Conservation (phyloP, 2,888 invertebrate species). For the Panzeria rudis region DNA sequence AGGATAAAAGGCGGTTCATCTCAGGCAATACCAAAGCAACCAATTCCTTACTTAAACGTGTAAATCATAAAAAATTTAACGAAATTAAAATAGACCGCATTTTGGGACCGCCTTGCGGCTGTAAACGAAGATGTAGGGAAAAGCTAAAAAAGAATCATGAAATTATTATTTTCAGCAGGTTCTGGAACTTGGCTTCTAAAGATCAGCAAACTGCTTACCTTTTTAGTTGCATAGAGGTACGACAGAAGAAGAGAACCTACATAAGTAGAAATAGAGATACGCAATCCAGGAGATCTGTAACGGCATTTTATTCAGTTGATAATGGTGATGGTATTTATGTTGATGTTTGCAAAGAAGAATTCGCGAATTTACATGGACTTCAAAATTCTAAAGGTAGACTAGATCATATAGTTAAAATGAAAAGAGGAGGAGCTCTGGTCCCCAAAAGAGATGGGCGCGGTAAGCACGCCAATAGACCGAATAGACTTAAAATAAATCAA, state of each 20-base stretch:
- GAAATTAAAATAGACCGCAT: neutral
- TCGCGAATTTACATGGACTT: neutral
- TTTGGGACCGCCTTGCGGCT: slow-evolving; percentile 1
- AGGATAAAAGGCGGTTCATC: too few relatives aligned
- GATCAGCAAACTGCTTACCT: neutral
- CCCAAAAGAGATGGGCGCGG: neutral
- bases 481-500: too few relatives aligned
- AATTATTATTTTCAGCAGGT: neutral
- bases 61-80: too few relatives aligned
- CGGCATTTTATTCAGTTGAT: slow-evolving; percentile 17
- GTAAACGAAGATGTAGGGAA: slow-evolving; percentile 1
- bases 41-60: too few relatives aligned
- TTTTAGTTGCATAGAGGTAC: neutral
- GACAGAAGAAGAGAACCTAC: neutral
- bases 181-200: too few relatives aligned
- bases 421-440: neutral
- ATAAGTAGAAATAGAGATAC: neutral
- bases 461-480: neutral
- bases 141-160: neutral
- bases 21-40: neutral
- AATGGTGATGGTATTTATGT: neutral
- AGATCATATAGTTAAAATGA: neutral
- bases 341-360: slow-evolving; percentile 1
- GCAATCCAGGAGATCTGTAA: neutral
- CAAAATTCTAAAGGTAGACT: neutral